Evolutionary conservation across 2,113 vertebrate genomes (phyloP).

Genomic region (Notarius quadriscutis): DNA sequence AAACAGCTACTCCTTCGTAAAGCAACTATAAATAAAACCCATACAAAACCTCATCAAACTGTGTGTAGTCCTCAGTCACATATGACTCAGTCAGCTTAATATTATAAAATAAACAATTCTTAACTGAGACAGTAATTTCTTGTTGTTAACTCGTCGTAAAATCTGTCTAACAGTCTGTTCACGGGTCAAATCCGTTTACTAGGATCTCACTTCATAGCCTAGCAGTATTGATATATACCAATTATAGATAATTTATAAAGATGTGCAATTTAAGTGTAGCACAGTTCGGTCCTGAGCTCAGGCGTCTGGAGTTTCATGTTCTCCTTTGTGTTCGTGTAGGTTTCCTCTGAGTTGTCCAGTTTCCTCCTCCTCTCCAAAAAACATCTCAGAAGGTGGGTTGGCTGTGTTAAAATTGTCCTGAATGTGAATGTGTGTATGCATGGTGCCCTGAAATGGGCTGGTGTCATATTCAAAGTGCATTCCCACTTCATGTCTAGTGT

Average conservation of each 20-base stretch:
- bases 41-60: neutral
- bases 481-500: neutral
- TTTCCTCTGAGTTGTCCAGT: neutral
- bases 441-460: neutral
- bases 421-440: neutral
- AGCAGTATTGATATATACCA: neutral
- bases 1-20: constrained; percentile 57
- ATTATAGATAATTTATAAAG: neutral
- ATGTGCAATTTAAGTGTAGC: neutral
- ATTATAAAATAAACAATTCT: neutral
- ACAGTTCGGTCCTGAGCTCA: neutral
- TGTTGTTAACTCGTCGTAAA: neutral
- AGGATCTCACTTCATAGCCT: neutral
- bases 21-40: constrained; percentile 5
- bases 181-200: neutral
- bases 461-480: neutral
- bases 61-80: constrained; percentile 2
- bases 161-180: neutral
- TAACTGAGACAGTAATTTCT: neutral
- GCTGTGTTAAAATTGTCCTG: neutral
- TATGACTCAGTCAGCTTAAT: neutral
- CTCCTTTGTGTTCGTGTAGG: neutral
- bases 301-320: neutral
- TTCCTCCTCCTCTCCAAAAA: neutral
- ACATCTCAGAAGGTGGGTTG: neutral